Conservation (phyloP, 2,113 vertebrate genomes). For the Pyrgilauda ruficollis region DNA sequence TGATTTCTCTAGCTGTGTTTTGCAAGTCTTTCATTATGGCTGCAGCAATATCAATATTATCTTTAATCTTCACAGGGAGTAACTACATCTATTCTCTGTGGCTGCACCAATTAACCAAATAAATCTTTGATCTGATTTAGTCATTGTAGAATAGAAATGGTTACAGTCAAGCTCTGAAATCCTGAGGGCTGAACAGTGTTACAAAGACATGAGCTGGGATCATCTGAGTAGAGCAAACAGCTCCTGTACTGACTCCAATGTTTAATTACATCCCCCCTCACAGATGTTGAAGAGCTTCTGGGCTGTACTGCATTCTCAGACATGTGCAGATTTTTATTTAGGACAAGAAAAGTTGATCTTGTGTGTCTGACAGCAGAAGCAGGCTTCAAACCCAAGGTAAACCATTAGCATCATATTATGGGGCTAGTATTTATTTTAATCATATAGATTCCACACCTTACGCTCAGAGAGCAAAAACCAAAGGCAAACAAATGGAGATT, state of each 20-base stretch:
- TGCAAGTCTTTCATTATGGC: background rate
- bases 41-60: background rate
- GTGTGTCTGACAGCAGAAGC: background rate
- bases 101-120: background rate
- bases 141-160: background rate
- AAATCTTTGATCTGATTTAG: background rate
- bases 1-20: background rate
- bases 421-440: background rate
- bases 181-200: background rate
- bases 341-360: background rate
- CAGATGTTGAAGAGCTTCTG: conserved; percentile 24
- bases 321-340: background rate
- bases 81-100: background rate
- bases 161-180: background rate
- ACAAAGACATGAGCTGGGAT: background rate
- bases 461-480: background rate
- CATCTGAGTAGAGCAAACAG: background rate
- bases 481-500: background rate
- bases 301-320: background rate
- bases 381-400: background rate
- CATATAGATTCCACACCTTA: background rate
- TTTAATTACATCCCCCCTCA: conserved; percentile 20
- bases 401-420: background rate
- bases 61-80: background rate
- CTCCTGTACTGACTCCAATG: conserved; percentile 12